A percentile compares a stretch with the other conserved stretches of the same genome.
Evolutionary conservation across 2,797 vertebrate species (phyloP).

Genomic region (Bradypus variegatus): DNA sequence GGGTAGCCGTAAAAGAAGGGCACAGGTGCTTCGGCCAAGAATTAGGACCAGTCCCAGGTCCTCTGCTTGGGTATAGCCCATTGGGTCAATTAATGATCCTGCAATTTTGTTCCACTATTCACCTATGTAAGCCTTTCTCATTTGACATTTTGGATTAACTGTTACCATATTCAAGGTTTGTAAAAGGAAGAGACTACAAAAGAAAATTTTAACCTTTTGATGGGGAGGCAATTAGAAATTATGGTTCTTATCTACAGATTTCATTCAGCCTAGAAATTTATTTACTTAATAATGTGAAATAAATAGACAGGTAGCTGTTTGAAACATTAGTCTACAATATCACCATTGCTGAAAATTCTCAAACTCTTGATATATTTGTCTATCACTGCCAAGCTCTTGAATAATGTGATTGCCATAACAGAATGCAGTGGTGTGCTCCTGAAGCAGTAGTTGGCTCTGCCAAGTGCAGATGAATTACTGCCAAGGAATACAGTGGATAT

Average conservation of each 20-base stretch:
- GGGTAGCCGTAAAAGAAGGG: too few species aligned
- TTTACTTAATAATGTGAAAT: background rate
- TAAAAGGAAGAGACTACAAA: background rate
- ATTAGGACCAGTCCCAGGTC: background rate
- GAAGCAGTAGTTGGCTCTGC: slow-evolving; percentile 17
- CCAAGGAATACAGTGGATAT: slow-evolving; percentile 39
- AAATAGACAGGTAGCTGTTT: slow-evolving; percentile 6
- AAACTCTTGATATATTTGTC: slow-evolving; percentile 35
- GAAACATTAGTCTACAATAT: background rate
- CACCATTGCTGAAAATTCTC: background rate
- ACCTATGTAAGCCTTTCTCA: background rate
- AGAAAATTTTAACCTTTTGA: background rate
- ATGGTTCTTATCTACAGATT: background rate
- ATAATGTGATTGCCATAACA: slow-evolving; percentile 34
- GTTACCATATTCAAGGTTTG: background rate
- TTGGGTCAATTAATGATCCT: background rate
- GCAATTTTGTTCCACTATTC: background rate
- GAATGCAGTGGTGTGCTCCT: background rate
- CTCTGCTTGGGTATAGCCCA: background rate
- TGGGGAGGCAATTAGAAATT: background rate
- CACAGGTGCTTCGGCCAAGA: background rate
- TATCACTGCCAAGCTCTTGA: slow-evolving; percentile 21
- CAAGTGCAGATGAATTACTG: slow-evolving; percentile 22
- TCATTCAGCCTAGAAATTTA: background rate
- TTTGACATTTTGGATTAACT: background rate